phyloP scores from a whole-genome alignment of 2,888 invertebrate genomes.

The Hypomecis punctinalis region DNA sequence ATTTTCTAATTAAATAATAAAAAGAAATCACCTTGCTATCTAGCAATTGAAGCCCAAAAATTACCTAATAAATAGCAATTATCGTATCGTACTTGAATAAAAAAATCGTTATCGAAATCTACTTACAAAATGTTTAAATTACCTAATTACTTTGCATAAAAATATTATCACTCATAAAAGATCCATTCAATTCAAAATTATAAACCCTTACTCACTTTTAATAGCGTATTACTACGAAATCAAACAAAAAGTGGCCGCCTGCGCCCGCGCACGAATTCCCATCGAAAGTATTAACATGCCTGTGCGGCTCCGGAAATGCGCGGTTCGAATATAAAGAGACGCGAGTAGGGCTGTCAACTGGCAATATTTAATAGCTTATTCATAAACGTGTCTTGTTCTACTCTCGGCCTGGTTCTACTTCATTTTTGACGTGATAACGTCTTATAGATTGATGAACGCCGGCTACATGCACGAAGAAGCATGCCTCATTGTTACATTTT shows the following conservation, averaged over 20 bases:
- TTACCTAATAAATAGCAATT: no score
- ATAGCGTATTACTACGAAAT: slow-evolving; percentile 18
- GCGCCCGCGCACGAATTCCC: slow-evolving; percentile 50
- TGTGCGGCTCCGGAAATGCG: slow-evolving; percentile 59
- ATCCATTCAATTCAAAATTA: slow-evolving; percentile 9
- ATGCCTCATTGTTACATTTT: no score
- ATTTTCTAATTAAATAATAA: no score
- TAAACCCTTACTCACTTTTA: slow-evolving; percentile 13
- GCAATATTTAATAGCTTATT: background rate
- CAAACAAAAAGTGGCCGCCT: slow-evolving; percentile 24
- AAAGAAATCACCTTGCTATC: no score
- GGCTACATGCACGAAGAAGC: no score
- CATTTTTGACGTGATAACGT: no score
- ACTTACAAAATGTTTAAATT: background rate
- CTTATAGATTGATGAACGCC: no score
- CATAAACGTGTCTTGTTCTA: background rate
- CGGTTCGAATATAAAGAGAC: slow-evolving; percentile 55
- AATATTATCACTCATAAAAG: background rate
- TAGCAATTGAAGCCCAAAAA: no score
- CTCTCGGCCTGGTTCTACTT: no score
- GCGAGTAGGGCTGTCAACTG: slow-evolving; percentile 16
- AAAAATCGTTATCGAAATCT: no score
- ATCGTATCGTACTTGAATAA: no score
- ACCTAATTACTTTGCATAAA: slow-evolving; percentile 5
- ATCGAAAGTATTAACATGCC: slow-evolving; percentile 58